Evolutionary conservation across 2,888 invertebrate genomes (phyloP).

Genomic region (Heliothis peltigera): DNA sequence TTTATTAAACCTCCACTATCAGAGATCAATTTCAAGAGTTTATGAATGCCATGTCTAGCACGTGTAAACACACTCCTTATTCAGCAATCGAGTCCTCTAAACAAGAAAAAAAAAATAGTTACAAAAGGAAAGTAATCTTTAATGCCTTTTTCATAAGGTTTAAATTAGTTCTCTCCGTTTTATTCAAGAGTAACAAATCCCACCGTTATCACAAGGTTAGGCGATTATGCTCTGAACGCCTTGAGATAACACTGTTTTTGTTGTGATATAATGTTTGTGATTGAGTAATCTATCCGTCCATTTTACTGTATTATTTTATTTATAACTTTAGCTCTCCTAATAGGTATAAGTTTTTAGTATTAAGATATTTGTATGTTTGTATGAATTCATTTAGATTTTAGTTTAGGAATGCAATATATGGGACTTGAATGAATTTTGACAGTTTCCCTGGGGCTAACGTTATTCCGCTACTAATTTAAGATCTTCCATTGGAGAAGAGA

Average conservation of each 20-base stretch:
- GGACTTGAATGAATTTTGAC: too few species aligned
- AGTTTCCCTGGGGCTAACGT: too few species aligned
- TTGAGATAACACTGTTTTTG: conserved; percentile 49
- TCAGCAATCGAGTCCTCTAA: neutral
- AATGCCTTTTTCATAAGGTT: conserved; percentile 62
- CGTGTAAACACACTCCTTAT: conserved; percentile 10
- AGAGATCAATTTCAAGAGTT: neutral
- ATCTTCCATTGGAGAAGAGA: too few species aligned
- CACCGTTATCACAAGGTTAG: conserved; percentile 56
- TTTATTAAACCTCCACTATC: neutral
- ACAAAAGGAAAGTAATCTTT: conserved; percentile 6
- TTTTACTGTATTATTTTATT: conserved; percentile 10
- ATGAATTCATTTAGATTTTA: too few species aligned
- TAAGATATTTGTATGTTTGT: too few species aligned
- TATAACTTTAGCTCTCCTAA: neutral
- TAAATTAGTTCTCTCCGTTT: conserved; percentile 63
- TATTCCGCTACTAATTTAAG: too few species aligned
- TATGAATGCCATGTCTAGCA: conserved; percentile 18
- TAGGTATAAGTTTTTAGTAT: neutral
- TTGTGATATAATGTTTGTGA: conserved; percentile 42
- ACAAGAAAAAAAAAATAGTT: neutral
- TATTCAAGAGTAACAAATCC: conserved; percentile 36
- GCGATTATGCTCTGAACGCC: conserved; percentile 27
- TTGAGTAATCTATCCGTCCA: conserved; percentile 42
- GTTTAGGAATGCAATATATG: too few species aligned